Conservation (phyloP, 2,113 vertebrate genomes). For the Mormyrus iriodes region DNA sequence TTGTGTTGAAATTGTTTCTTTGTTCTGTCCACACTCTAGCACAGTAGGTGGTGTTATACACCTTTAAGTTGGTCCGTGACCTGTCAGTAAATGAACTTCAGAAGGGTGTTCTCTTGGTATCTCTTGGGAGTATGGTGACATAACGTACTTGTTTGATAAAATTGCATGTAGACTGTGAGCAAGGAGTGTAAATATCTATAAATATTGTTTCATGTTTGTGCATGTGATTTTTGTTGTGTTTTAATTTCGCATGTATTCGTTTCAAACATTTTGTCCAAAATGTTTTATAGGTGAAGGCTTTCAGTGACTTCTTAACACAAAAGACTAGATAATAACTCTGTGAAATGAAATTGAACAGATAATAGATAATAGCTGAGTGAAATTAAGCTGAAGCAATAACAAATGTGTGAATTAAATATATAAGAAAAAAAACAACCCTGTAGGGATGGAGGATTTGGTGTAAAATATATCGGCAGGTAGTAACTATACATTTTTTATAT, state of each 20-base stretch:
- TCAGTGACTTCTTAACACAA: background rate
- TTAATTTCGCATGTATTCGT: background rate
- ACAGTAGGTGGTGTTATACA: background rate
- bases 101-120: background rate
- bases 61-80: background rate
- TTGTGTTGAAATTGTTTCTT: background rate
- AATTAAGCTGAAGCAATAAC: background rate
- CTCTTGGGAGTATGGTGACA: background rate
- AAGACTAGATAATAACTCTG: background rate
- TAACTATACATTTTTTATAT: background rate
- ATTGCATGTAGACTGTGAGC: background rate
- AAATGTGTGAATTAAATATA: background rate
- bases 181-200: background rate
- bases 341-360: background rate
- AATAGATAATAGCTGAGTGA: background rate
- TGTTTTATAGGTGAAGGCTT: background rate
- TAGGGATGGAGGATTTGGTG: background rate
- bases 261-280: background rate
- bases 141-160: background rate
- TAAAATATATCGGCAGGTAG: background rate
- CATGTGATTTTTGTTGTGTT: background rate
- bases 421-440: background rate
- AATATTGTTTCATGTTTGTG: background rate
- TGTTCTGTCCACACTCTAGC: background rate
- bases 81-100: background rate